Conservation (phyloP, 2,797 vertebrate genomes). For the Neosilurus hyrtlii region DNA sequence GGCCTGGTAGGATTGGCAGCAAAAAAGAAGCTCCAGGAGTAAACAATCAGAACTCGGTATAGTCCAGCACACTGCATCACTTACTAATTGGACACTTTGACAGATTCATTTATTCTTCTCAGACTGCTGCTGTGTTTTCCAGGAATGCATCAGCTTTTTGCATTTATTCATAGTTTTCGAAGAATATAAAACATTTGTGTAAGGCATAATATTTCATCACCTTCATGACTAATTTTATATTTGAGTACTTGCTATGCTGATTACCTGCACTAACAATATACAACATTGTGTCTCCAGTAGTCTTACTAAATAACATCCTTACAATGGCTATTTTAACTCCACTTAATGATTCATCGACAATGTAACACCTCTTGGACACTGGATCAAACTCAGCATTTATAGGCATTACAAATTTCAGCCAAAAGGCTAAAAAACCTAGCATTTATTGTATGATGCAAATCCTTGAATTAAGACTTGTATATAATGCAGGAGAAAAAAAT, state of each 20-base stretch:
- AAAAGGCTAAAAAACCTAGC: conserved; percentile 29
- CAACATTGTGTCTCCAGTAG: background rate
- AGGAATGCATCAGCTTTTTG: background rate
- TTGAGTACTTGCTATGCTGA: background rate
- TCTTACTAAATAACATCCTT: background rate
- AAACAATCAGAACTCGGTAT: conserved; percentile 14
- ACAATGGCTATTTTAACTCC: conserved; percentile 3
- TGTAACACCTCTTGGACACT: conserved; percentile 11
- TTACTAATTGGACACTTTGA: conserved; percentile 41
- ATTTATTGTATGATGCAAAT: conserved; percentile 13
- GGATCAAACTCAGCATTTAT: conserved; percentile 23
- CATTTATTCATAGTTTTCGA: conserved; percentile 9
- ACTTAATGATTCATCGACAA: conserved; percentile 1
- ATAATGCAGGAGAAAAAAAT: conserved; percentile 16
- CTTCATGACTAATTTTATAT: background rate
- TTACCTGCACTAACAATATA: background rate
- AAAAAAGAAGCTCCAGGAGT: conserved; percentile 7
- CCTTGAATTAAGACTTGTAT: conserved; percentile 33
- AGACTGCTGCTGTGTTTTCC: background rate
- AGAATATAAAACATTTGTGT: background rate
- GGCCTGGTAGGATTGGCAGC: background rate
- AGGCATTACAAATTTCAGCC: background rate
- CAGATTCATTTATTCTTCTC: conserved; percentile 43
- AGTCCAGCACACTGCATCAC: conserved; percentile 13
- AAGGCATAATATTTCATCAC: background rate